Conservation (phyloP, 2,888 invertebrate genomes). For the Spilarctia lutea region DNA sequence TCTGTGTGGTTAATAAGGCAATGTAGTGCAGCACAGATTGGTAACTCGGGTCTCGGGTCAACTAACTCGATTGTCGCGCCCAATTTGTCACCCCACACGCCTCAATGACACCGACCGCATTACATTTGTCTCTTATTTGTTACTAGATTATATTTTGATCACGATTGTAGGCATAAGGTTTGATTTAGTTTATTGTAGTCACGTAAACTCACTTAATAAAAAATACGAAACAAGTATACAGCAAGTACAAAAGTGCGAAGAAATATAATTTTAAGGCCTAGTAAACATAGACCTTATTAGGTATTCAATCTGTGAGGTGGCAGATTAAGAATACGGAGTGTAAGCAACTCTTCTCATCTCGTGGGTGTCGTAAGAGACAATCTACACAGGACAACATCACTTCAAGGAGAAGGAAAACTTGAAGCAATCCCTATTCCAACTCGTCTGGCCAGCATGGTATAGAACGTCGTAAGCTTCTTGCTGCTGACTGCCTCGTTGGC, state of each 20-base stretch:
- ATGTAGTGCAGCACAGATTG: constrained; percentile 64
- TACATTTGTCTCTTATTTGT: constrained; percentile 62
- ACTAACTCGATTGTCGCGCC: constrained; percentile 83
- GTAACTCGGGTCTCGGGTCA: constrained; percentile 70
- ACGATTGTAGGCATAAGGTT: constrained; percentile 30
- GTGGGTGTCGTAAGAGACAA: no score
- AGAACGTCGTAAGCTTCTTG: no score
- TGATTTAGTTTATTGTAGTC: constrained; percentile 8
- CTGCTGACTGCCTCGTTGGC: no score
- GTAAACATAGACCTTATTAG: background rate
- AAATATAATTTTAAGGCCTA: background rate
- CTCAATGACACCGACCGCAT: constrained; percentile 63
- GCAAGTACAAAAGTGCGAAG: background rate
- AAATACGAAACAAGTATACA: background rate
- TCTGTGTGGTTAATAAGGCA: constrained; percentile 65
- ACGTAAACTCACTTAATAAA: background rate
- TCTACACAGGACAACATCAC: no score
- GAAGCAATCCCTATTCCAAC: no score
- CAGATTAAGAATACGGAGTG: no score
- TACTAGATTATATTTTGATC: constrained; percentile 54
- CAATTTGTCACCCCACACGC: constrained; percentile 77
- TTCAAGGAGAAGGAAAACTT: no score
- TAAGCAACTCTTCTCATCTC: no score
- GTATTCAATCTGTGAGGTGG: background rate
- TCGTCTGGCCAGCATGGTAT: no score